Evolutionary conservation across 2,797 vertebrate species (phyloP), one percentile per base, ranked within the genome.

Genomic region (Triplophysa yarkandensis): DNA sequence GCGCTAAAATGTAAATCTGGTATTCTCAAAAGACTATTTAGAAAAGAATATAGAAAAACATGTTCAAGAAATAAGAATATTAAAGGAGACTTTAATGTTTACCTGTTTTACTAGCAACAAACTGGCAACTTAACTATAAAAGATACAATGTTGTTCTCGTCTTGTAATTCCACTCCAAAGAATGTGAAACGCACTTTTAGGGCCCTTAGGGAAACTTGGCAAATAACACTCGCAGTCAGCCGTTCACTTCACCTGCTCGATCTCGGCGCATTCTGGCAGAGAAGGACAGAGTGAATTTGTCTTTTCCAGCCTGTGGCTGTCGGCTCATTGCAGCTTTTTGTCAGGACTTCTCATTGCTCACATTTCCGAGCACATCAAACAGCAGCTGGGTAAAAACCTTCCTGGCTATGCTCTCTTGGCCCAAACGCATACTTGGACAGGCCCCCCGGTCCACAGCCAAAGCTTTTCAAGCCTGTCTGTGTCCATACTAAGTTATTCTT

Each of bases 391-490:
- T 68, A 48, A 64, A 67, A 73, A 67, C 43, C 25, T 58, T 62
- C 43, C 55, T 66, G 50, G 69, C 78, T 62, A 28, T 57, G 52
- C 77, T 25, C 73, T 78, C 71, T 82, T 82, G 83, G 83, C 83
- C 76, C 54, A 50, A 68, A 64, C 74, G 69, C 64, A 16, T 68
- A 52, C 25, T 74, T 82, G 71, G 74, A 73, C 58, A 46, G 55
- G 46, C 48, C 34, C 48, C 34, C 3, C 17, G 72, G 62, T 82
- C 46, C 39, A 11, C 21, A 67, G 72, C 72, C 78, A 78, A 41
- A 71, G 32, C 32, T 67, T 52, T 72, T 74, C 34, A 54, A 68
- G 72, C 39, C 72, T 27, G 72, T 65, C 55, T 46, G 60, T 68
- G 55, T 77, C 50, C 43, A 7, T 48, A 52, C 34, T 71, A 64